A percentile compares a stretch with the other conserved stretches of the same genome.
phyloP scores from a whole-genome alignment of 2,113 vertebrate genomes.

The Bungarus multicinctus region DNA sequence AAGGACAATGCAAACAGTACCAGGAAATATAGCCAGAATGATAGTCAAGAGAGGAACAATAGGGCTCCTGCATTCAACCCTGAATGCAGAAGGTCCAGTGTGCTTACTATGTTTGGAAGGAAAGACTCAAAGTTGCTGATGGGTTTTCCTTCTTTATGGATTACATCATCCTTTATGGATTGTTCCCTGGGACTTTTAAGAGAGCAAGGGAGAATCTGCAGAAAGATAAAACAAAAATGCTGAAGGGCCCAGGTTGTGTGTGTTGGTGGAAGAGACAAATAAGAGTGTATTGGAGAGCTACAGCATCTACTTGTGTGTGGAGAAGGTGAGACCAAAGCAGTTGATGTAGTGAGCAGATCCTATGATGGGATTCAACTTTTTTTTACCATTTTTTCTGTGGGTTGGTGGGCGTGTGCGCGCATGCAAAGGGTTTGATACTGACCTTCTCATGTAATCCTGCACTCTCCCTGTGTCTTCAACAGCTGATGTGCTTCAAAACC shows the following conservation, averaged over 20 bases:
- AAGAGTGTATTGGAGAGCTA: background rate
- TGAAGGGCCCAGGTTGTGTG: background rate
- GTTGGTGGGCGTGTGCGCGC: no score
- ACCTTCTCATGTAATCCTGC: no score
- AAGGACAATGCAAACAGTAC: constrained; percentile 4
- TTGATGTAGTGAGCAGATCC: background rate
- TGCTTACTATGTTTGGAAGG: background rate
- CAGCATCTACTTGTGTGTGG: background rate
- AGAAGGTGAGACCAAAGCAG: background rate
- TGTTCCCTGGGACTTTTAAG: background rate
- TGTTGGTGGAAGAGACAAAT: background rate
- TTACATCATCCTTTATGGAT: background rate
- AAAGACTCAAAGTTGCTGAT: background rate
- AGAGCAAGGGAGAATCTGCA: background rate
- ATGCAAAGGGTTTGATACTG: no score
- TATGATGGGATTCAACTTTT: no score
- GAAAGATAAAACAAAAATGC: background rate
- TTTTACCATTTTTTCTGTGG: no score
- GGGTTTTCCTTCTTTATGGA: background rate
- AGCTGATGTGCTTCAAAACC: no score
- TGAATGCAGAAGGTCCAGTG: background rate
- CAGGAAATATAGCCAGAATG: background rate
- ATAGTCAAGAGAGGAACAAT: background rate
- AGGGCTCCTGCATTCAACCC: background rate
- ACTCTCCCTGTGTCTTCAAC: no score